phyloP scores from a whole-genome alignment of 2,113 vertebrate species.

The Poicephalus meyeri region DNA sequence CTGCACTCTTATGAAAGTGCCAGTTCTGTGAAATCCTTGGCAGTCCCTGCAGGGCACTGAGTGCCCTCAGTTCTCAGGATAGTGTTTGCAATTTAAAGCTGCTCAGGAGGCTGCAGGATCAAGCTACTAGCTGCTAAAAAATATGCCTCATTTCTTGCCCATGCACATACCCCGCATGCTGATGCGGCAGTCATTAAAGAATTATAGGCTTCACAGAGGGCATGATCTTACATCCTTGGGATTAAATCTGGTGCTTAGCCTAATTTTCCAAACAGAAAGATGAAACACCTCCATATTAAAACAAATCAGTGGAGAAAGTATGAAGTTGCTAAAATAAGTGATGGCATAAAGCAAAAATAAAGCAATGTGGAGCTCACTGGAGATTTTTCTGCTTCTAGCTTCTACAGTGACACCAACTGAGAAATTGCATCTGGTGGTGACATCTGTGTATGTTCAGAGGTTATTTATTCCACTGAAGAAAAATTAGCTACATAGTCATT shows the following conservation, averaged over 20 bases:
- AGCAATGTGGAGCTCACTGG: not conserved
- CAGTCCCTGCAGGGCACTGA: not conserved
- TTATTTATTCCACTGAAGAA: conserved; percentile 8
- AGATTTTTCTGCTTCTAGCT: not conserved
- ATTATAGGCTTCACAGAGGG: not conserved
- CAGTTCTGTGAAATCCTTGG: conserved; percentile 39
- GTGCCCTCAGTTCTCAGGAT: conserved; percentile 34
- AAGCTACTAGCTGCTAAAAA: conserved; percentile 1
- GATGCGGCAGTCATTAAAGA: not conserved
- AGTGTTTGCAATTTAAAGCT: conserved; percentile 26
- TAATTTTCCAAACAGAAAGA: conserved; percentile 33
- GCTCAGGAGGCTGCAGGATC: not conserved
- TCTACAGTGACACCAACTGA: not conserved
- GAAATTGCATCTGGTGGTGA: conserved; percentile 26
- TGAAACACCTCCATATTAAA: conserved; percentile 8
- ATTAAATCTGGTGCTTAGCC: conserved; percentile 19
- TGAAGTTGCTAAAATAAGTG: not conserved
- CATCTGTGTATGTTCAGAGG: not conserved
- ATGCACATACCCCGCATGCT: not conserved
- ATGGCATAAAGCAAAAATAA: not conserved
- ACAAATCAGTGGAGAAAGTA: conserved; percentile 5
- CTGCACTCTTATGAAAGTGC: not conserved
- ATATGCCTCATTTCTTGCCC: not conserved
- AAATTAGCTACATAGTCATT: not conserved
- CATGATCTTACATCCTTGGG: not conserved